Conservation (phyloP, 2,113 vertebrate species). For the Delphinapterus leucas region DNA sequence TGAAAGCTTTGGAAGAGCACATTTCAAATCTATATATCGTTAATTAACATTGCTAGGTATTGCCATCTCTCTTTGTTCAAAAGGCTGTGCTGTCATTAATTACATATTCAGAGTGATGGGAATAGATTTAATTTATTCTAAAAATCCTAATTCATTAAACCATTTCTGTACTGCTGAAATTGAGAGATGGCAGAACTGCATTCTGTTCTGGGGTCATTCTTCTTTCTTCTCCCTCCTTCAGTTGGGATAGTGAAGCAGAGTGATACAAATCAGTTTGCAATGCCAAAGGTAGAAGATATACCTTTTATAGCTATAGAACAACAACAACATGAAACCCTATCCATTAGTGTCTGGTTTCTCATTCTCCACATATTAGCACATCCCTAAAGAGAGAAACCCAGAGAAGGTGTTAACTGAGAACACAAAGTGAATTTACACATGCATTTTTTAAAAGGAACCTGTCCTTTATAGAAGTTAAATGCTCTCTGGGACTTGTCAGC, state of each 20-base stretch:
- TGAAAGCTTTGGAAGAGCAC: not conserved
- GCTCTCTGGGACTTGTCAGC: not conserved
- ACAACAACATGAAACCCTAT: not conserved
- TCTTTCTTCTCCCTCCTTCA: not conserved
- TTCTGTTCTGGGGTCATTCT: not conserved
- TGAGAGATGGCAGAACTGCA: not conserved
- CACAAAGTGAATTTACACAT: not conserved
- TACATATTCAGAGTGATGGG: not conserved
- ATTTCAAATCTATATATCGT: constrained; percentile 2
- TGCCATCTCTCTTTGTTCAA: not conserved
- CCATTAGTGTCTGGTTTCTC: not conserved
- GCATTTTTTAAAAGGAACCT: not conserved
- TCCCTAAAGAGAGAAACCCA: not conserved
- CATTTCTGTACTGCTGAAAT: not conserved
- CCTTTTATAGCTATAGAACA: not conserved
- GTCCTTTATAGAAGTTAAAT: not conserved
- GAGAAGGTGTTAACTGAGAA: not conserved
- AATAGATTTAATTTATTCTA: not conserved
- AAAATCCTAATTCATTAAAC: not conserved
- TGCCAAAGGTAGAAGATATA: not conserved
- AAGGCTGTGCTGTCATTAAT: not conserved
- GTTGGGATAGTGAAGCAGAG: not conserved
- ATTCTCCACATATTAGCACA: not conserved
- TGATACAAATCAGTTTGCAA: not conserved
- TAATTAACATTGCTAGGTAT: not conserved